Evolutionary conservation across 2,797 vertebrate genomes (phyloP), one percentile per base, ranked within the genome.

Genomic region (Cryptoblepharus egeriae): DNA sequence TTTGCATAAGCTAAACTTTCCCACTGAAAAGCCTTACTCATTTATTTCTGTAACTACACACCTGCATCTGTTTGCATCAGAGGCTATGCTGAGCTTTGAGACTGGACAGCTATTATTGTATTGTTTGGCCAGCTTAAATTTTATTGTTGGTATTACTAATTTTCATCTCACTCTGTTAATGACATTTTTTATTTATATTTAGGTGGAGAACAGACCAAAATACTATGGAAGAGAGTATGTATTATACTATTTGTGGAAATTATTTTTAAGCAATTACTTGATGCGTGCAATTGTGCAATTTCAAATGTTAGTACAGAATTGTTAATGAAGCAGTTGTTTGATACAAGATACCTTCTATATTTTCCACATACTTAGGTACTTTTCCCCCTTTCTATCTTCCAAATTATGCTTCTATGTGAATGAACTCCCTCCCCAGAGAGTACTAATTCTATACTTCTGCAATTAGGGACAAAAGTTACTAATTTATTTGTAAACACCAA

Each of bases 201-300:
- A 99, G 98, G 97, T 99, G 96, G 97, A 98, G 93, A 98, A 94
- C 95, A 97, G 98, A 94, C 98, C 98, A 94, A 99, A 98, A 94
- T 98, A 99, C 94, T 99, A 99, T 75, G 98, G 98, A 95, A 97
- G 98, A 98, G 98, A 99, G 98, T 99, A 96, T 96, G 98, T 99
- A 93, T 91, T 89, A 87, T 82, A 79, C 69, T 88, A 73, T 94
- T 90, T 91, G 49, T 93, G 92, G 86, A 74, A 88, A 87, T 13
- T 81, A 72, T 85, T 77, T 88, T 77, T 91, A 60, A 28, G 26
- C 77, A 82, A 74, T 88, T 61, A 52, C 39, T 87, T 88, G 15
- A 2, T 78, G 5, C 83, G n/a, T 85, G 74, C 60, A 37, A 39
- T 16, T 16, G 37, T 52, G 13, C 45, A 72, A 69, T 49, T 67